Conservation (phyloP, 2,113 vertebrate genomes). For the Sula dactylatra region DNA sequence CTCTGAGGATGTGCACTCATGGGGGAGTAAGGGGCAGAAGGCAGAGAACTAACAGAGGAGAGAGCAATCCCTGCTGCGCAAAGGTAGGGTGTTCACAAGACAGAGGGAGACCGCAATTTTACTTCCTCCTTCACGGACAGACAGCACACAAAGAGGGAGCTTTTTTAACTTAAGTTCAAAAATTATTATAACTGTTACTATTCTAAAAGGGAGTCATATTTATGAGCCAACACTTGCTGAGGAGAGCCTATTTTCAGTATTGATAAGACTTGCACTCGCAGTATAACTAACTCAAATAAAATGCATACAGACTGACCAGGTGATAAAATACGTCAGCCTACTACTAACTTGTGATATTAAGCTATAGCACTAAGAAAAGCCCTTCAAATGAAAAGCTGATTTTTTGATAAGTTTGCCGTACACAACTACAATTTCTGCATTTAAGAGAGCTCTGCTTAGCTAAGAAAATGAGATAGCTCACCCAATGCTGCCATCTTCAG, state of each 20-base stretch:
- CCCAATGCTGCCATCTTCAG: slow-evolving; percentile 83
- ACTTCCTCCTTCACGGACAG: background rate
- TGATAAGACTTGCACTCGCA: background rate
- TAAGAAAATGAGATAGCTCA: slow-evolving; percentile 38
- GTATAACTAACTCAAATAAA: slow-evolving; percentile 11
- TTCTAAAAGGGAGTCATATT: background rate
- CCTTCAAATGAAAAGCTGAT: slow-evolving; percentile 42
- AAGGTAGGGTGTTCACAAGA: background rate
- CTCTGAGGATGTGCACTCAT: background rate
- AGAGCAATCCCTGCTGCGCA: background rate
- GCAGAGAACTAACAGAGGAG: background rate
- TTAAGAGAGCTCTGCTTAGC: background rate
- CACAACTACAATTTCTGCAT: background rate
- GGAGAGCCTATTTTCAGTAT: background rate
- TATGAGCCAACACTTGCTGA: background rate
- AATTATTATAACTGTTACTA: background rate
- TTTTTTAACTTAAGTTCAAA: background rate
- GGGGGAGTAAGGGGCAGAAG: background rate
- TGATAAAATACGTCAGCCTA: slow-evolving; percentile 12
- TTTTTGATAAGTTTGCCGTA: slow-evolving; percentile 9
- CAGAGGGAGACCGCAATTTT: background rate
- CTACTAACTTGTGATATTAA: slow-evolving; percentile 25
- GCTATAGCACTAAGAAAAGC: slow-evolving; percentile 33
- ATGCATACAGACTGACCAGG: background rate
- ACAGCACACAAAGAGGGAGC: background rate